Evolutionary conservation across 1,140 invertebrate species (phyloP).

Genomic region (Aplysia californica): DNA sequence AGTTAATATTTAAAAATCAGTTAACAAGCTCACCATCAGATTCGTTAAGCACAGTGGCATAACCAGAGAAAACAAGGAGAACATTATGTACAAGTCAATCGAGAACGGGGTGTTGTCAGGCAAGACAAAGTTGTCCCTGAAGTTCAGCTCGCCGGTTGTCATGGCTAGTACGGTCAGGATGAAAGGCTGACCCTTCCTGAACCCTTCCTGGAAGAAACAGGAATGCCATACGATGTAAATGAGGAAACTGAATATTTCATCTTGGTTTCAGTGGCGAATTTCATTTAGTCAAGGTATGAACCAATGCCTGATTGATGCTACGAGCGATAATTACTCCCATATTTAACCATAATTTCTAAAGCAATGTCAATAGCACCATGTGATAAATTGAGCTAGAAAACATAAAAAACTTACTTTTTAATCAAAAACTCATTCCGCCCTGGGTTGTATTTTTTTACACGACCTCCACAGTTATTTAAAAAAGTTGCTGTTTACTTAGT

Average conservation of each 20-base stretch:
- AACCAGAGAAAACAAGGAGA: slow-evolving; percentile 48
- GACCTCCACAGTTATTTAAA: no score
- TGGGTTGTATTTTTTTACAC: no score
- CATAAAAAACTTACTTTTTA: no score
- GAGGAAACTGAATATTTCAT: not conserved
- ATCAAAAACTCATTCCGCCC: no score
- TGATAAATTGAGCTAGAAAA: no score
- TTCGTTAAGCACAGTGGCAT: slow-evolving; percentile 59
- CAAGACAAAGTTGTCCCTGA: slow-evolving; percentile 42
- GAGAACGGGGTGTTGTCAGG: slow-evolving; percentile 37
- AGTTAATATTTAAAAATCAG: no score
- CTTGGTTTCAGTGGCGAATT: not conserved
- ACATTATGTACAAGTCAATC: slow-evolving; percentile 42
- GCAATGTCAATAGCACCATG: no score
- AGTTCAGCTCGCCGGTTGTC: slow-evolving; percentile 58
- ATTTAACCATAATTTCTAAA: no score
- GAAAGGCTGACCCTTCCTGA: not conserved
- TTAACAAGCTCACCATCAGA: slow-evolving; percentile 53
- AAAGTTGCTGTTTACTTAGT: no score
- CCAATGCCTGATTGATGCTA: no score
- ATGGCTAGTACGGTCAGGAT: slow-evolving; percentile 42
- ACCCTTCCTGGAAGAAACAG: slow-evolving; percentile 11
- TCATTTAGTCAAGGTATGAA: no score
- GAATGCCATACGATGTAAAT: not conserved
- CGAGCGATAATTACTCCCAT: no score